Evolutionary conservation across 2,888 invertebrate species (phyloP).

Genomic region (Tipula confusa): DNA sequence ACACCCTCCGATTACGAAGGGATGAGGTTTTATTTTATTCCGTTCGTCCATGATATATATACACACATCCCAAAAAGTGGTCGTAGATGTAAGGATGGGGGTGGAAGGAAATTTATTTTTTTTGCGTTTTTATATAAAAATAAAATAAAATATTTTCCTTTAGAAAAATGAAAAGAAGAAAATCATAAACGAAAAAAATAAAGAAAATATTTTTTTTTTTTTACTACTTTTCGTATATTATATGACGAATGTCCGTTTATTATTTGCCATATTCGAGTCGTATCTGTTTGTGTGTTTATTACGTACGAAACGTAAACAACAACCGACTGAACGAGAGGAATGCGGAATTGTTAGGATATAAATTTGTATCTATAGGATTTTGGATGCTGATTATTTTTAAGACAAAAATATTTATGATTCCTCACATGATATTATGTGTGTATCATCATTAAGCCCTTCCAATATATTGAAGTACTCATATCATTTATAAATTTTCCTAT

Average conservation of each 20-base stretch:
- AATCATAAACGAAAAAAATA: not conserved
- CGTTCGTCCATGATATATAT: not conserved
- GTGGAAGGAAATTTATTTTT: not conserved
- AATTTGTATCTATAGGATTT: conserved; percentile 16
- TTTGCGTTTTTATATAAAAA: not conserved
- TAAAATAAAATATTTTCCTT: conserved; percentile 20
- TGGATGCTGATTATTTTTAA: not conserved
- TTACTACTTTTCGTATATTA: conserved; percentile 25
- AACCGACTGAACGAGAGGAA: not conserved
- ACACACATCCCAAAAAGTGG: not conserved
- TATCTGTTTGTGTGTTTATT: not conserved
- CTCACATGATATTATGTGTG: not conserved
- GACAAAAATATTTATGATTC: not conserved
- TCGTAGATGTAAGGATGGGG: not conserved
- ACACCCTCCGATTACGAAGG: not conserved
- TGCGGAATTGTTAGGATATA: not conserved
- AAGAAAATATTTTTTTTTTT: not conserved
- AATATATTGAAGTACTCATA: not conserved
- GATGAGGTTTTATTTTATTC: not conserved
- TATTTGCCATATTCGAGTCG: not conserved
- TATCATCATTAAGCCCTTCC: not conserved
- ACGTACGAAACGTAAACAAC: not conserved
- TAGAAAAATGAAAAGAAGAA: not conserved
- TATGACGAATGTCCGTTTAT: conserved; percentile 25
- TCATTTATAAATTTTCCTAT: not conserved